Base-by-base conservation (phyloP, 2,113 vertebrate genomes). In the Beaufortia kweichowensis region DNA sequence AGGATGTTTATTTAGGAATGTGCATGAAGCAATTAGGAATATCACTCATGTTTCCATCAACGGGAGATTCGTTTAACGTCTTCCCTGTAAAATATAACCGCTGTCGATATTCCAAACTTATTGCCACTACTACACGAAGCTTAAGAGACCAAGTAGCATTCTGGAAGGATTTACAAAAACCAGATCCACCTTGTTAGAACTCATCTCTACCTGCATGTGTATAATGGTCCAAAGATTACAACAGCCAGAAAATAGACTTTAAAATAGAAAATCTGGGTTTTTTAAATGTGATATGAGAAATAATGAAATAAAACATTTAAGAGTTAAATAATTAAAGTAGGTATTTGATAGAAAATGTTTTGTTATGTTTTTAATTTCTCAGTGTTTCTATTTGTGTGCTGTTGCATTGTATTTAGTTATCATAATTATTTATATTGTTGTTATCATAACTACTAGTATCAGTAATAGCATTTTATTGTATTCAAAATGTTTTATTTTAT, bases 1-100 rank as follows among this genome's bases (percentile, higher is more conserved):
- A 95, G 24, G 94, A 91, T 4, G 88, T 86, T 2, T 86, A 80
- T 75, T 26, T 92, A 62, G 89, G 90, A 0, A 5, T 90, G 84
- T 94, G 92, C 35, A 85, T 94, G 85, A 14, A 67, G 0, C 56
- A 85, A 2, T 1, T 93, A 73, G 80, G 83, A 0, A 26, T 93
- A 31, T 0, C 1, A 0, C 81, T 43, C 11, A 86, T 79, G 0
- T 2, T 78, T 6, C 0, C 21, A 0, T 73, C 88, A 1, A 63
- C 15, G 3, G 0, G 0, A 0, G 0, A 0, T 3, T 66, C 83
- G 0, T 91, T 91, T 11, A n/a, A 83, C 0, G 26, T 87, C 2
- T 7, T 23, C 10, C 85, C 86, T 8, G 41, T 84, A 23, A 0
- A 0, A 0, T 91, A 90, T 75, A 77, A 39, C 6, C 87, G 81